A percentile compares a stretch with the other conserved stretches of the same genome.
phyloP scores from a whole-genome alignment of 2,113 vertebrate genomes.

The Etia nguti region DNA sequence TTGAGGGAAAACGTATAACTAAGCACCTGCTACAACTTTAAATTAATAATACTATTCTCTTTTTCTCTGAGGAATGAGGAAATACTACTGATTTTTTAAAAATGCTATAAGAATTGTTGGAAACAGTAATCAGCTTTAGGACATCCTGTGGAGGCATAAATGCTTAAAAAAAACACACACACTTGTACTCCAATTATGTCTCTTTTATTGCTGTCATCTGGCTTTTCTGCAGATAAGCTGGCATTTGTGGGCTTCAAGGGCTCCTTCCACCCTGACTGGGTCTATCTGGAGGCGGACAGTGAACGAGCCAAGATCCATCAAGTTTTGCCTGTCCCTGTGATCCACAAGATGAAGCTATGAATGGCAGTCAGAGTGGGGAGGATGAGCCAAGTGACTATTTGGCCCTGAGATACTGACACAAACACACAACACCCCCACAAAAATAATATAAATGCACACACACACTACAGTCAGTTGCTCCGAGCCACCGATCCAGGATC shows the following conservation, averaged over 20 bases:
- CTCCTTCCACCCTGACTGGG: constrained; percentile 54
- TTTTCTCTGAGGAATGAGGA: neutral
- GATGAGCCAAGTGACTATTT: neutral
- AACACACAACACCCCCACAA: neutral
- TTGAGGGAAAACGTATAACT: neutral
- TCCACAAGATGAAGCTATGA: constrained; percentile 81
- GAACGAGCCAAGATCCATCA: constrained; percentile 59
- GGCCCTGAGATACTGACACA: neutral
- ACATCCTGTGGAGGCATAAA: neutral
- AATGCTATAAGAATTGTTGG: neutral
- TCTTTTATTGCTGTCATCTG: neutral
- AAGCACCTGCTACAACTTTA: neutral
- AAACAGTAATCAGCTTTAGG: neutral
- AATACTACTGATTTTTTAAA: neutral
- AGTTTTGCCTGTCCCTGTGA: constrained; percentile 52
- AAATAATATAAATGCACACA: neutral
- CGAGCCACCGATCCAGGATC: neutral
- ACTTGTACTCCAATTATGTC: neutral
- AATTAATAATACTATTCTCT: neutral
- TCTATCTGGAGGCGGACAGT: constrained; percentile 32
- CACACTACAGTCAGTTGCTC: neutral
- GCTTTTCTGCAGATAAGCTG: constrained; percentile 46
- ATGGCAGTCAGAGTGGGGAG: constrained; percentile 17
- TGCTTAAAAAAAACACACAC: neutral
- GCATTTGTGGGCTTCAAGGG: constrained; percentile 61